Evolutionary conservation across 30 jellyfish, hydroid and myxozoan species (phyloP).

Genomic region (Catostylus mosaicus): DNA sequence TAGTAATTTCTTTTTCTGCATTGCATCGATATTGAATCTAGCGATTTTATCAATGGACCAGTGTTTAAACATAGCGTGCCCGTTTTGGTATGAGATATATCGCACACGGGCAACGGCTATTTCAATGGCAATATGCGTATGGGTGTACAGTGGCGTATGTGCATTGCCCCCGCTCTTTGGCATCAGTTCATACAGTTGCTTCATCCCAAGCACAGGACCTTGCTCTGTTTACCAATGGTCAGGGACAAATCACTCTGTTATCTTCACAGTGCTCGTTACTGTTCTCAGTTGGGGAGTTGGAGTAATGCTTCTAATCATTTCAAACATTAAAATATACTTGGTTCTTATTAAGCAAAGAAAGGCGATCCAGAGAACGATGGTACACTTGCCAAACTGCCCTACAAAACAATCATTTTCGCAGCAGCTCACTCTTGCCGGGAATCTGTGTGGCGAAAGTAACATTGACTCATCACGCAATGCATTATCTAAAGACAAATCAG

Average conservation of each 20-base stretch:
- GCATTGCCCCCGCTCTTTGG: slow-evolving; percentile 65
- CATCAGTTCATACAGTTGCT: slow-evolving; percentile 54
- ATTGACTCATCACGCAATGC: too few species aligned
- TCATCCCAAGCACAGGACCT: slow-evolving; percentile 46
- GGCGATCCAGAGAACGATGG: slow-evolving; percentile 30
- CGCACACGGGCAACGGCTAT: slow-evolving; percentile 30
- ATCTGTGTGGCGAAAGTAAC: too few species aligned
- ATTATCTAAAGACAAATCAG: too few species aligned
- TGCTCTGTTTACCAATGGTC: slow-evolving; percentile 58
- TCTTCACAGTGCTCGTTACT: slow-evolving; percentile 47
- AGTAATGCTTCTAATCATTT: slow-evolving; percentile 2
- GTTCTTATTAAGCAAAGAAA: slow-evolving; percentile 31
- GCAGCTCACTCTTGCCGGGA: not conserved
- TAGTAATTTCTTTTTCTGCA: slow-evolving; percentile 53
- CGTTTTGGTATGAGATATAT: slow-evolving; percentile 22
- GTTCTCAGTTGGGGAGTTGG: slow-evolving; percentile 54
- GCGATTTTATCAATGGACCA: slow-evolving; percentile 45
- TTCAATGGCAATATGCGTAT: slow-evolving; percentile 6
- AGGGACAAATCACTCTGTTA: slow-evolving; percentile 23
- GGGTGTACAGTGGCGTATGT: slow-evolving; percentile 48
- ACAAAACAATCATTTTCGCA: not conserved
- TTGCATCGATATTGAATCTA: slow-evolving; percentile 52
- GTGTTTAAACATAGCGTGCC: slow-evolving; percentile 16
- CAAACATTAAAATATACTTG: slow-evolving; percentile 12
- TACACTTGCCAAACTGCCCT: slow-evolving; percentile 27